Base-by-base conservation (phyloP, 2,797 vertebrate species). In the Pangasius mekongensis region DNA sequence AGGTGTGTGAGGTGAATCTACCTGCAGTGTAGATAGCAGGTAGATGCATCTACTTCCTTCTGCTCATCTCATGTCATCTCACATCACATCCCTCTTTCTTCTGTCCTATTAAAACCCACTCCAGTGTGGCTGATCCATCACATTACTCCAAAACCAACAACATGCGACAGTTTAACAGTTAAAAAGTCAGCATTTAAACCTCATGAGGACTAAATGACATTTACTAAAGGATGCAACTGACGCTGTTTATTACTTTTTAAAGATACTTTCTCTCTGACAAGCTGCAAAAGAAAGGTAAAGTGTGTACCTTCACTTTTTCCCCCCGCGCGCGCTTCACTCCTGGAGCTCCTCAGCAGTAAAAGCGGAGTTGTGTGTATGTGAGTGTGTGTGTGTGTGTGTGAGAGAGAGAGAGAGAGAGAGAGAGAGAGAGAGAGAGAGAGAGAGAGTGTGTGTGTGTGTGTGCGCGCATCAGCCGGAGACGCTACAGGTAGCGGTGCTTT, bases 401-500 rank as follows among this genome's bases (percentile, higher is more conserved):
- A 92, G 78, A 74, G 87, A 71, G 71, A 3, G 90, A 87, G 52
- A 14, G 52, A 16, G 52, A 3, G 60, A 85, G 71, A 3, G 90
- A 87, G 52, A 16, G 52, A 16, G 52, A 16, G 60, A 85, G 80
- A 92, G 76, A 74, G 87, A 71, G 71, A 3, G 90, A 87, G 54
- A 18, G 54, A 5, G 54, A 18, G 60, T 84, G 43, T 0, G 43
- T 6, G 43, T 43, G 64, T 5, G 78, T 43, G 66, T 49, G 85
- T 24, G 84, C 2, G 90, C 67, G 81, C 89, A 89, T 81, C 82
- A 52, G 33, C 16, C 80, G 14, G 30, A 27, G 92, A 87, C 58
- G 89, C 88, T 89, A 90, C 97, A 97, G 97, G 96, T 97, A 94
- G 91, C 86, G 82, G 62, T 87, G 91, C 92, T 97, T 94, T 97